A percentile compares a stretch with the other conserved stretches of the same genome.
These are phyloP conservation scores for Dolichotis patagonum DNA, from an alignment of 2,113 vertebrate genomes.

Conservation along the genomic window DNA sequence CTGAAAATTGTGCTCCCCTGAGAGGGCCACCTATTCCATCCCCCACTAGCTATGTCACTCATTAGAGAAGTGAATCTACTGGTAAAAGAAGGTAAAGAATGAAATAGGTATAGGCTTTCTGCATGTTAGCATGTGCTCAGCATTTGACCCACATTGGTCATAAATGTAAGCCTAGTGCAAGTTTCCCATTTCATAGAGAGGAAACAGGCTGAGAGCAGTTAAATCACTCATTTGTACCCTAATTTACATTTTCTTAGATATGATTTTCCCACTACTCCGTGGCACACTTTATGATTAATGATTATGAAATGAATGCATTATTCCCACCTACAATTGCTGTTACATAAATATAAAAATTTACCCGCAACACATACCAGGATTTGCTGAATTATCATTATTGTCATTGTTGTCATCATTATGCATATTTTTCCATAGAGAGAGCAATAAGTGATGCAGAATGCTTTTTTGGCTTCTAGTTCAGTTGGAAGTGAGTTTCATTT, in stretches of 20 bases:
- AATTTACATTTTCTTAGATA: background rate
- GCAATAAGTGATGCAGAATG: background rate
- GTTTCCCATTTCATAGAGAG: background rate
- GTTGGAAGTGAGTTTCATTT: background rate
- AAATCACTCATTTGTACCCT: background rate
- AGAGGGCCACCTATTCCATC: too few relatives aligned
- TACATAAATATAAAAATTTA: slow-evolving; percentile 3
- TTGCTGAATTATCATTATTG: slow-evolving; percentile 31
- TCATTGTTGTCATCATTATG: background rate
- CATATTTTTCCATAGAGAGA: background rate
- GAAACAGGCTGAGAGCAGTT: background rate
- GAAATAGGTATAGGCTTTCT: background rate
- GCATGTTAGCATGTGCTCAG: background rate
- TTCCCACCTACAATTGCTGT: background rate
- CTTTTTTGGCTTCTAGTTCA: background rate
- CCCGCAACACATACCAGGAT: background rate
- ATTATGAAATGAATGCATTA: background rate
- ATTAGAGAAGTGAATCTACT: background rate
- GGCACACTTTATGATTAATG: background rate
- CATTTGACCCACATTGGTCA: background rate
- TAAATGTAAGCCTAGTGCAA: background rate
- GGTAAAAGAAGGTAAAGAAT: background rate
- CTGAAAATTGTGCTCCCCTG: background rate
- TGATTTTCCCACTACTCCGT: background rate
- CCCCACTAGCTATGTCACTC: background rate